phyloP scores from a whole-genome alignment of 2,797 vertebrate species.

The Cossypha niveicapilla region DNA sequence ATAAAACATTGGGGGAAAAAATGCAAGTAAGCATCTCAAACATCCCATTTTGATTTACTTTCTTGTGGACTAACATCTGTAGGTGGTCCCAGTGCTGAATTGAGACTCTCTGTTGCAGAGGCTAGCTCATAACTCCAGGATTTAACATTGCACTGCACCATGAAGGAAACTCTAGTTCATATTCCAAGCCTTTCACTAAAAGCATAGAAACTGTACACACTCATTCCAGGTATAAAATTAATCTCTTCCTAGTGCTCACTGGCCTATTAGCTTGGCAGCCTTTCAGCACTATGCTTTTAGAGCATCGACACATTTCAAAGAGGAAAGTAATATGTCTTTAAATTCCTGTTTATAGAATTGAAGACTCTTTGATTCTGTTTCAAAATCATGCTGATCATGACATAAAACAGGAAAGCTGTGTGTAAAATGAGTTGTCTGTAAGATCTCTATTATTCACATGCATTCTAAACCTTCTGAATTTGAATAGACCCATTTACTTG shows the following conservation, averaged over 20 bases:
- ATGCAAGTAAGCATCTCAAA: not conserved
- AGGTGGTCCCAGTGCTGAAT: not conserved
- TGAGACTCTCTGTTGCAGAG: not conserved
- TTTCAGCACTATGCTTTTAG: constrained; percentile 34
- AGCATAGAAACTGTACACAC: not conserved
- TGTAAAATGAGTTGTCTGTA: not conserved
- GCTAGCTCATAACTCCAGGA: not conserved
- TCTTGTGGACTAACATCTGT: not conserved
- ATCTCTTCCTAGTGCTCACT: constrained; percentile 44
- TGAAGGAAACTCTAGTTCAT: not conserved
- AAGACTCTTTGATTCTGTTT: constrained; percentile 39
- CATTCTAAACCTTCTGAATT: not conserved
- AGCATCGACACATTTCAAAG: not conserved
- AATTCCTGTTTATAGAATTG: constrained; percentile 44
- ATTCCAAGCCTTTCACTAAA: constrained; percentile 22
- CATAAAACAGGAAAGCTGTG: not conserved
- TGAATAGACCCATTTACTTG: not conserved
- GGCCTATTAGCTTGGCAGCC: constrained; percentile 25
- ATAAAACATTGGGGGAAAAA: not conserved
- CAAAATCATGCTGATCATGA: constrained; percentile 9
- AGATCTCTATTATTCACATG: not conserved
- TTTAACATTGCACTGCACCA: not conserved
- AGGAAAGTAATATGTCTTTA: constrained; percentile 23
- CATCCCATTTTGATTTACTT: not conserved
- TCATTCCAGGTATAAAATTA: constrained; percentile 44